A percentile compares a stretch with the other conserved stretches of the same genome.
Evolutionary conservation across 2,113 vertebrate species (phyloP).

Genomic region (Saccopteryx bilineata): DNA sequence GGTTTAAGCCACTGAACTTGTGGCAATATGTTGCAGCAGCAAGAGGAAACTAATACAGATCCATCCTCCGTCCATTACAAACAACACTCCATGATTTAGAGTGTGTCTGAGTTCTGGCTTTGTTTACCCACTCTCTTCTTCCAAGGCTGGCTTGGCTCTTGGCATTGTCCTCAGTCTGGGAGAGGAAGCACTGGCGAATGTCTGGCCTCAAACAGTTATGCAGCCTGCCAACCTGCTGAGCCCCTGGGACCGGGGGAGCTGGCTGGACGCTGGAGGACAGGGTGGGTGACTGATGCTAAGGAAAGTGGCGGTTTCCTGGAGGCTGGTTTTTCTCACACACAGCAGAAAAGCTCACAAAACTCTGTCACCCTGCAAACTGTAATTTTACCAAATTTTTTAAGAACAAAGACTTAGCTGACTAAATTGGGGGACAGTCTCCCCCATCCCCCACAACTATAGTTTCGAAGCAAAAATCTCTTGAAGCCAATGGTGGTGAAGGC

Average conservation of each 20-base stretch:
- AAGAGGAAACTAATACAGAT: background rate
- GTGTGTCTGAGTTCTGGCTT: background rate
- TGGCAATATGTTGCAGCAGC: background rate
- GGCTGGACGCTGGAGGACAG: background rate
- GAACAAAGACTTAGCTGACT: background rate
- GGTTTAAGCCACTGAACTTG: background rate
- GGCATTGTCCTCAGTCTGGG: background rate
- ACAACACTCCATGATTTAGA: background rate
- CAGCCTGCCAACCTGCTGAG: background rate
- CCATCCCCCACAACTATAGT: background rate
- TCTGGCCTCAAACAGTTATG: background rate
- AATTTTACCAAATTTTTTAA: background rate
- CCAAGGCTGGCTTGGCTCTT: background rate
- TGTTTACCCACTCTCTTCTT: background rate
- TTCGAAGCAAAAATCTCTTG: background rate
- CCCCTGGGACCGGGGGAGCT: background rate
- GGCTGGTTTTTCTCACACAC: background rate
- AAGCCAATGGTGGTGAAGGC: background rate
- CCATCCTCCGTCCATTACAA: background rate
- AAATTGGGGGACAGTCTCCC: background rate
- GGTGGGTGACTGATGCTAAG: background rate
- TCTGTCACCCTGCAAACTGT: background rate
- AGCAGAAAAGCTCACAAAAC: background rate
- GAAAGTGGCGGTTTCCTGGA: background rate
- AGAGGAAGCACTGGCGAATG: background rate